Evolutionary conservation across 2,797 vertebrate species (phyloP).

Genomic region (Liasis olivaceus): DNA sequence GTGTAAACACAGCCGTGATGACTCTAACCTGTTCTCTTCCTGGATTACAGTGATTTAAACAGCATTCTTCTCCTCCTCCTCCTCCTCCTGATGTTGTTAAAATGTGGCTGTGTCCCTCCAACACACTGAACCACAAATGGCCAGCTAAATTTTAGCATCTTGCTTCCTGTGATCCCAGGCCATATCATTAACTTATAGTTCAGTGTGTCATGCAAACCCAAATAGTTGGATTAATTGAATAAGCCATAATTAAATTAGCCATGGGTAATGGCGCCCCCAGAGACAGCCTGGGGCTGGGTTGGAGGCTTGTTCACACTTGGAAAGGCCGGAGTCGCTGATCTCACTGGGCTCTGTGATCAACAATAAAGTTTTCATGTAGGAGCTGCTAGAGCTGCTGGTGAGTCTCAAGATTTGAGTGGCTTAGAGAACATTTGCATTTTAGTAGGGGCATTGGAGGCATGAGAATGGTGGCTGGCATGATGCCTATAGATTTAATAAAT

Average conservation of each 20-base stretch:
- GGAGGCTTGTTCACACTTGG: neutral
- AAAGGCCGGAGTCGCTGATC: neutral
- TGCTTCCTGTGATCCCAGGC: neutral
- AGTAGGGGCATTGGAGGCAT: neutral
- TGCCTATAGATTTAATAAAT: neutral
- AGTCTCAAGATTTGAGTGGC: neutral
- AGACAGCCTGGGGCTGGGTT: neutral
- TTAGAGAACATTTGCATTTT: neutral
- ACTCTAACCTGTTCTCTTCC: neutral
- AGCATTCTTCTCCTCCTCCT: neutral
- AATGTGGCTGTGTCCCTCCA: no score
- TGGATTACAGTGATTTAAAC: neutral
- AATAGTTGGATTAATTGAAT: neutral
- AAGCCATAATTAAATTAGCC: neutral
- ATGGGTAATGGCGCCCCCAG: neutral
- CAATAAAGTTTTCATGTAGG: neutral
- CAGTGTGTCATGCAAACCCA: neutral
- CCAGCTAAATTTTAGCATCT: neutral
- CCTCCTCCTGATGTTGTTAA: neutral
- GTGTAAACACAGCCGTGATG: neutral
- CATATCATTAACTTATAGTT: neutral
- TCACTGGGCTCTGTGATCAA: neutral
- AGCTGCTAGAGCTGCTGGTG: neutral
- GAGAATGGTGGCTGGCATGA: neutral
- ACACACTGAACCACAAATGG: neutral